Evolutionary conservation across 2,797 vertebrate genomes (phyloP), one percentile per base, ranked within the genome.

Genomic region (Tragopan temminckii): DNA sequence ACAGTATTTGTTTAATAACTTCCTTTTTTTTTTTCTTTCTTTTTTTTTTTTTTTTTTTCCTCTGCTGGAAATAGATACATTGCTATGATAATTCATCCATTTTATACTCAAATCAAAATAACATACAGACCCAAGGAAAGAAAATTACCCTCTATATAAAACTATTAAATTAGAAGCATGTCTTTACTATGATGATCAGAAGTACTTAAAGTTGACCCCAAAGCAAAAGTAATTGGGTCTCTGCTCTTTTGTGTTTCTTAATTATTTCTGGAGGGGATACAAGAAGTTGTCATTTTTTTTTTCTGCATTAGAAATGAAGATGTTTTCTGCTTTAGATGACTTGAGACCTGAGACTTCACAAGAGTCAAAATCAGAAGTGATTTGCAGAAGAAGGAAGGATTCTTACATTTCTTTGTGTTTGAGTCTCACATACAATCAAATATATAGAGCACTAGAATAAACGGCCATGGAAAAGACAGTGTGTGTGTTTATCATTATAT

Each of bases 181-280:
- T 80, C 36, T 48, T 84, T 86, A 57, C 67, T 79, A 57, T 48
- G 70, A 86, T 79, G 88, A 93, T 91, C 88, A 93, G 68, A 94
- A 94, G 86, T 89, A 93, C 57, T 93, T 93, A 80, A 91, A 91
- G 80, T 67, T 95, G 86, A 89, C 43, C 78, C 81, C 64, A 82
- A 84, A 90, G 68, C 50, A 87, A 71, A 93, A 92, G 63, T 84
- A 94, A 95, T 82, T 87, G 0, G 31, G 64, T 90, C 40, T 95
- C 45, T 3, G 1, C 5, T 87, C 53, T 87, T 93, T 78, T 87
- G 48, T 85, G 13, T 76, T 38, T 89, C 78, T 82, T 95, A 80
- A 92, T 94, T 94, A 71, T 62, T 57, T 89, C 64, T 93, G 84
- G 71, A 94, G 71, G 27, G 61, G 71, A 75, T 64, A 79, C 2